Percentiles rank a stretch among this genome's conserved stretches.
Conservation (phyloP, 1,140 invertebrate genomes). For the Carposina sasakii region DNA sequence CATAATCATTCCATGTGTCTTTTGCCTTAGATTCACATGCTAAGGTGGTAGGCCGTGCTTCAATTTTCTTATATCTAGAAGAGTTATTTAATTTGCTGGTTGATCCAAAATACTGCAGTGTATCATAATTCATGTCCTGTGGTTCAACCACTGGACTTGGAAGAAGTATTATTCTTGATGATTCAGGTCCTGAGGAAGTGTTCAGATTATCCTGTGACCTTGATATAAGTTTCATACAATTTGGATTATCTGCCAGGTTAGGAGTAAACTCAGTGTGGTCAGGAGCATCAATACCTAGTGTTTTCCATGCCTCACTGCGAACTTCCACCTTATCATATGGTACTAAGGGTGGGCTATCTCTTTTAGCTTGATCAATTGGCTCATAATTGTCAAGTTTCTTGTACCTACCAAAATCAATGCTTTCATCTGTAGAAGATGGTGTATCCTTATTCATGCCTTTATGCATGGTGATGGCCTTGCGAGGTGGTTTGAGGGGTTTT, state of each 20-base stretch:
- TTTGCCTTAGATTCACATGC: constrained; percentile 56
- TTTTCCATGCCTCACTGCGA: constrained; percentile 83
- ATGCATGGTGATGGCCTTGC: constrained; percentile 71
- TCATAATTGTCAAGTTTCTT: constrained; percentile 70
- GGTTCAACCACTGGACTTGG: constrained; percentile 60
- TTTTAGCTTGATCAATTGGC: constrained; percentile 54
- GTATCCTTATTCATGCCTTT: constrained; percentile 62
- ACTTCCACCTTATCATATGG: constrained; percentile 81
- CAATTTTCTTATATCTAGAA: constrained; percentile 80
- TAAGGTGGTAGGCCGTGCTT: constrained; percentile 64
- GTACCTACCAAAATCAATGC: constrained; percentile 60
- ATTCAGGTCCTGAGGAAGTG: constrained; percentile 55
- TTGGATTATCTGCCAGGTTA: constrained; percentile 54
- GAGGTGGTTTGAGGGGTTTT: constrained; percentile 78
- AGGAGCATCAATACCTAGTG: constrained; percentile 80
- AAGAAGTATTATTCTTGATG: constrained; percentile 65
- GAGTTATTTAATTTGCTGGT: constrained; percentile 78
- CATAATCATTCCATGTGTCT: constrained; percentile 78
- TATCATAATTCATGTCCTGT: constrained; percentile 79
- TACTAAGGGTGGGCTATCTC: constrained; percentile 53
- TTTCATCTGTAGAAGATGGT: constrained; percentile 50
- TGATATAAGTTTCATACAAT: constrained; percentile 65
- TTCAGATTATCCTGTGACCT: constrained; percentile 69
- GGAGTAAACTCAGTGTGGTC: constrained; percentile 75
- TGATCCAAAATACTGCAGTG: constrained; percentile 84